Evolutionary conservation across 2,797 vertebrate species (phyloP).

Genomic region (Scolopax bukidnonensis): DNA sequence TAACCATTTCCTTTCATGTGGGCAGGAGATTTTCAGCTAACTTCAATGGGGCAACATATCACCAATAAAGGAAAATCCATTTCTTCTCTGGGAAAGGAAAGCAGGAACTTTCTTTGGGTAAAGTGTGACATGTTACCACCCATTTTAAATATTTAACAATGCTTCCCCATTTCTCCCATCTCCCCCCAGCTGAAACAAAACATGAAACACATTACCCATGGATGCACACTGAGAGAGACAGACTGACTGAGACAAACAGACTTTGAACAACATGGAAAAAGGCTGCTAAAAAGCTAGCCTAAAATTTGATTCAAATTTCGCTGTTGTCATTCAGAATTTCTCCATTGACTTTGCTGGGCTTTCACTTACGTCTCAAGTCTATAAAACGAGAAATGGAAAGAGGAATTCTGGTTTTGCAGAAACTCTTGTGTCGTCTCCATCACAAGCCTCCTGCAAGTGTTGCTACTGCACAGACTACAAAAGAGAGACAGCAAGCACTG

Average conservation of each 20-base stretch:
- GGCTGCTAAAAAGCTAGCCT: background rate
- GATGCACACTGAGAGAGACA: too few species aligned
- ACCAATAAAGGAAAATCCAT: background rate
- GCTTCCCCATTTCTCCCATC: background rate
- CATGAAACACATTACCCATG: background rate
- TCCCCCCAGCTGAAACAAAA: background rate
- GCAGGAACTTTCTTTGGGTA: background rate
- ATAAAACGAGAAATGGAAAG: background rate
- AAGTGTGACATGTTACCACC: accelerated
- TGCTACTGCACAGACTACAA: background rate
- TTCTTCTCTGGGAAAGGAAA: background rate
- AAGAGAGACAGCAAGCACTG: background rate
- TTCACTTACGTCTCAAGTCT: background rate
- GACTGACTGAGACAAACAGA: background rate
- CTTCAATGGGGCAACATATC: background rate
- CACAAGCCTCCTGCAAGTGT: background rate
- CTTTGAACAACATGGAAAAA: background rate
- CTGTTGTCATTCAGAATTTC: background rate
- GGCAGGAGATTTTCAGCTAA: background rate
- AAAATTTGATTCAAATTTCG: background rate
- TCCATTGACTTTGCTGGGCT: background rate
- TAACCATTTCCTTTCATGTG: background rate
- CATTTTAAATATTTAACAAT: background rate
- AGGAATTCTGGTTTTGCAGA: background rate
- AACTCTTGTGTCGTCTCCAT: background rate